These are phyloP conservation scores for Nomada lathburiana DNA, from an alignment of 2,888 invertebrate genomes.

Conservation along the genomic window DNA sequence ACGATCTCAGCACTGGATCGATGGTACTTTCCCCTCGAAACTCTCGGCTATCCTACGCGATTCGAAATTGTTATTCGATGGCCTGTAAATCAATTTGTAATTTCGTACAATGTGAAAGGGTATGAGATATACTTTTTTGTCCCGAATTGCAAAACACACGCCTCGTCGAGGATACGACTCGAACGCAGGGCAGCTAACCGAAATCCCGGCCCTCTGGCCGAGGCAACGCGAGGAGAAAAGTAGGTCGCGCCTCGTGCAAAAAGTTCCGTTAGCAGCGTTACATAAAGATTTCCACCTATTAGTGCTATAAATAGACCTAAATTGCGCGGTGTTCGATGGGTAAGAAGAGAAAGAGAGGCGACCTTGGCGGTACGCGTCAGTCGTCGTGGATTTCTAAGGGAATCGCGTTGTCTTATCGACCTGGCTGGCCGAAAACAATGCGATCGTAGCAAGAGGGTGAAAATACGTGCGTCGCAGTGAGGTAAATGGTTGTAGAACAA, in stretches of 20 bases:
- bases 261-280: constrained; percentile 47
- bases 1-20: too few relatives aligned
- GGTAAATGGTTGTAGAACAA: neutral
- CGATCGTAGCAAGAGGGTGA: neutral
- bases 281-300: constrained; percentile 55
- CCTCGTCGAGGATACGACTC: constrained; percentile 7
- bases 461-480: neutral
- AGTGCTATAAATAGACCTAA: constrained; percentile 55
- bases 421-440: neutral
- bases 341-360: constrained; percentile 19
- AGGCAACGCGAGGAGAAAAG: constrained; percentile 16
- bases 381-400: constrained; percentile 21
- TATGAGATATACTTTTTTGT: too few relatives aligned
- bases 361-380: constrained; percentile 36
- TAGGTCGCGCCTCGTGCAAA: constrained; percentile 31
- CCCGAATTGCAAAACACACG: neutral
- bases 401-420: neutral
- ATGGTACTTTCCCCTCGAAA: too few relatives aligned
- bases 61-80: too few relatives aligned
- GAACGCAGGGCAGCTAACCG: constrained; percentile 22
- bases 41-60: too few relatives aligned
- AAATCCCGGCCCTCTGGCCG: constrained; percentile 36
- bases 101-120: too few relatives aligned
- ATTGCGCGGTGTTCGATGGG: constrained; percentile 37
- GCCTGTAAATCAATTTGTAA: too few relatives aligned